Base-by-base conservation (phyloP, 2,888 invertebrate species). In the Clivina fossor region DNA sequence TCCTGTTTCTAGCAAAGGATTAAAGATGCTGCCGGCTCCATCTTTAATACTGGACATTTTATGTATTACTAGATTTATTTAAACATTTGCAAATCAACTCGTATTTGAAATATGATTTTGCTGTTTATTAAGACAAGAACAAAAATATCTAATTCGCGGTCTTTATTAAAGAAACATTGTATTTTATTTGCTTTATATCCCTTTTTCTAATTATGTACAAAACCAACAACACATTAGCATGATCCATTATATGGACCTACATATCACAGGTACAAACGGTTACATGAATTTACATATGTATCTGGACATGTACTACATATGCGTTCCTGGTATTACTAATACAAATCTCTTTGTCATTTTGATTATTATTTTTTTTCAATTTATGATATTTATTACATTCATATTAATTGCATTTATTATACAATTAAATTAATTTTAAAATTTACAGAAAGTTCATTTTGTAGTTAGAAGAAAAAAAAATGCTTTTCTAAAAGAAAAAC, bases 271-370 rank as follows among this genome's bases (percentile, higher is more conserved):
- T 38, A 38, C 15, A 38, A 11, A n/a, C n/a, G 11, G 20, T 38
- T 19, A 38, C 38, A 38, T 19, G 38, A 38, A 3, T 11, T 15
- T 38, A 38, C 38, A 38, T 22, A 22, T 38, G 38, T 38, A 19
- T 15, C 38, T 38, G 38, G 15, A 38, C 38, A 20, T 38, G 38
- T 38, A 38, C 19, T 38, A 38, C 38, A 38, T 22, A 38, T 38
- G 38, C 38, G 22, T 38, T 20, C 22, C 20, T 19, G 38, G 22
- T 38, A 38, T 38, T 22, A 19, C n/a, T 22, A 19, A 19, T 15
- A 9, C 20, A 22, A 38, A 38, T 38, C 38, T 38, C 20, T 38
- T 15, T 38, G 38, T 19, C 38, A 22, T 38, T 38, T 35, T 38
- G n/a, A 38, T n/a, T n/a, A n/a, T n/a, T n/a, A n/a, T n/a, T n/a